These are phyloP conservation scores for Macquaria ambigua DNA, from an alignment of 2,113 vertebrate genomes.

Conservation along the genomic window DNA sequence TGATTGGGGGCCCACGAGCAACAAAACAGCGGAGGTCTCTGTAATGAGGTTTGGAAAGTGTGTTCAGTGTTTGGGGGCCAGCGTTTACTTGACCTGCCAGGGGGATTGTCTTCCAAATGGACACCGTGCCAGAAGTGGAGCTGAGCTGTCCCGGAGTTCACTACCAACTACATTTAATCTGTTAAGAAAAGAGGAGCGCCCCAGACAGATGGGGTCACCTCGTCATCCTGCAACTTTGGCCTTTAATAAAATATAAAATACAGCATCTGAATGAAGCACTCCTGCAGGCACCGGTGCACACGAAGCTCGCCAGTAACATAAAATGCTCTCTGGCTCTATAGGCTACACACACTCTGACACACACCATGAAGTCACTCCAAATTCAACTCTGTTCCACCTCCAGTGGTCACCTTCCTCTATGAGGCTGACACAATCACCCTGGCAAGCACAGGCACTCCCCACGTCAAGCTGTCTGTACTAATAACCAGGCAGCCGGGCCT, in stretches of 20 bases:
- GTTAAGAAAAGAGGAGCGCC: conserved; percentile 29
- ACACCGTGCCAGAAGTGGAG: conserved; percentile 51
- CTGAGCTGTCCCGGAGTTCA: conserved; percentile 34
- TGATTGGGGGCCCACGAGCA: conserved; percentile 73
- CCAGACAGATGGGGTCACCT: conserved; percentile 17
- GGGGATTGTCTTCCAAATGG: conserved; percentile 61
- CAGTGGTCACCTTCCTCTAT: background rate
- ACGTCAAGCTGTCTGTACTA: conserved; percentile 64
- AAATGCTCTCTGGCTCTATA: conserved; percentile 19
- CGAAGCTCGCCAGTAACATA: background rate
- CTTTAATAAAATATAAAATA: conserved; percentile 28
- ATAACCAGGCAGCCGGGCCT: conserved; percentile 32
- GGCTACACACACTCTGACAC: conserved; percentile 15
- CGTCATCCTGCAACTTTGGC: background rate
- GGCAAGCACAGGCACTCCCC: conserved; percentile 23
- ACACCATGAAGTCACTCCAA: conserved; percentile 30
- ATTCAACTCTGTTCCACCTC: conserved; percentile 12
- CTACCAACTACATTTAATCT: conserved; percentile 29
- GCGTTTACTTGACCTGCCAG: conserved; percentile 68
- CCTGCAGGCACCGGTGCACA: background rate
- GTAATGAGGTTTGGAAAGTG: conserved; percentile 74
- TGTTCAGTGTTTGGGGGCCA: conserved; percentile 65
- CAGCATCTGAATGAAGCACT: background rate
- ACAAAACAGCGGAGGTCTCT: conserved; percentile 77
- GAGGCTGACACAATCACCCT: conserved; percentile 31